Base-by-base conservation (phyloP, 2,113 vertebrate genomes). In the Sceloporus tristichus region DNA sequence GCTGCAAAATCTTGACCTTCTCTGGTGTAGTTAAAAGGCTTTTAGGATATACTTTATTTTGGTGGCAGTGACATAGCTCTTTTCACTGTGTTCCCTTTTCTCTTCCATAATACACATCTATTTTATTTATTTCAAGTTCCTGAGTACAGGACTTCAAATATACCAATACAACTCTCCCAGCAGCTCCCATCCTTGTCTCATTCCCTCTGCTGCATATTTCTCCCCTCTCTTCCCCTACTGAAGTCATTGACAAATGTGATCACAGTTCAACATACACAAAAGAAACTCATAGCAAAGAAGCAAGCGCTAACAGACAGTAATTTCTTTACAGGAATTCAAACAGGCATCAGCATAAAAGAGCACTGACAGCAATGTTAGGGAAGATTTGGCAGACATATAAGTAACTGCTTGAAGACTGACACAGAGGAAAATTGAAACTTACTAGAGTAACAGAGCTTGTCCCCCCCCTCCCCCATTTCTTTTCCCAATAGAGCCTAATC, bases 241-340 rank as follows among this genome's bases (percentile, higher is more conserved):
- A 75, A 83, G 59, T 59, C 80, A 82, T 82, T 19, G 27, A 82
- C 79, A 82, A 74, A 82, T 76, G 62, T 82, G 86, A 65, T 88
- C 73, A 68, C 56, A 83, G 87, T 38, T 82, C 42, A 76, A 68
- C 40, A 68, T 83, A 53, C 13, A 76, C 59, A 82, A 83, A 65
- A 14, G 42, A 66, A 76, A 19, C 5, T 1, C 40, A 34, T 23
- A 10, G 71, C 29, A 34, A 76, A 53, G n/a, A 82, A 75, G 34
- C 59, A 53, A 66, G n/a, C 80, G 18, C 48, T 66, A 66, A 82
- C 79, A 75, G 54, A 66, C 70, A 29, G 54, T 82, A 75, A 87
- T 87, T 53, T 87, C 38, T 82, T n/a, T 66, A 23, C 25, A 21
- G 38, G 27, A 53, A 82, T 65, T 74, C 70, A 75, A 75, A 23